phyloP scores from a whole-genome alignment of 2,797 vertebrate species.

The Avahi laniger region DNA sequence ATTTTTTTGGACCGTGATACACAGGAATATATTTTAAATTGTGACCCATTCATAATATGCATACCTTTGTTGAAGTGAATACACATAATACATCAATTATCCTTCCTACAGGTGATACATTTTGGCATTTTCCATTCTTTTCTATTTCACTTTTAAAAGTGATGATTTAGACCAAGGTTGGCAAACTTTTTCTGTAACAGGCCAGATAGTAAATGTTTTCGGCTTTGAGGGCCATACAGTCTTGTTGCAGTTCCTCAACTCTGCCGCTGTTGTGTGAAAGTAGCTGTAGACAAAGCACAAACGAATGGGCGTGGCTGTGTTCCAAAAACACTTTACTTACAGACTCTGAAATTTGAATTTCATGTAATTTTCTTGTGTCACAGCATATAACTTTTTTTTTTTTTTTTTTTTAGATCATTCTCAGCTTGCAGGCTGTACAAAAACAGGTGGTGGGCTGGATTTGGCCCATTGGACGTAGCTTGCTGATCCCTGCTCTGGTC shows the following conservation, averaged over 20 bases:
- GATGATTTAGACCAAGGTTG: background rate
- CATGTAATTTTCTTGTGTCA: background rate
- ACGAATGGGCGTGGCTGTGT: background rate
- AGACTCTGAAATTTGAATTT: background rate
- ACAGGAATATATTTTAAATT: background rate
- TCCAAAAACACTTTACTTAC: background rate
- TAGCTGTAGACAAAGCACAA: no score
- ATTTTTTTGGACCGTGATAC: background rate
- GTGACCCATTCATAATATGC: rapidly evolving
- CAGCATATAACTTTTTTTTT: background rate
- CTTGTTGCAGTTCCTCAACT: background rate
- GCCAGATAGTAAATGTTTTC: background rate
- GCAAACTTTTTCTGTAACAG: background rate
- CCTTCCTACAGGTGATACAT: background rate
- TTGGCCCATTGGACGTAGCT: background rate
- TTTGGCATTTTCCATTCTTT: background rate
- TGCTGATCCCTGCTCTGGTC: background rate
- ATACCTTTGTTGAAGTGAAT: background rate
- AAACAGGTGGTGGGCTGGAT: background rate
- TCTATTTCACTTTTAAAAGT: conserved; percentile 1
- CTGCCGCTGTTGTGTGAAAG: background rate
- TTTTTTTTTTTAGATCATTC: background rate
- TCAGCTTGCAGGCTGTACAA: background rate
- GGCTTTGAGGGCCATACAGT: background rate
- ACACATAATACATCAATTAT: background rate